phyloP scores from a whole-genome alignment of 2,888 invertebrate species.

The Hydroisotoma schaefferi region DNA sequence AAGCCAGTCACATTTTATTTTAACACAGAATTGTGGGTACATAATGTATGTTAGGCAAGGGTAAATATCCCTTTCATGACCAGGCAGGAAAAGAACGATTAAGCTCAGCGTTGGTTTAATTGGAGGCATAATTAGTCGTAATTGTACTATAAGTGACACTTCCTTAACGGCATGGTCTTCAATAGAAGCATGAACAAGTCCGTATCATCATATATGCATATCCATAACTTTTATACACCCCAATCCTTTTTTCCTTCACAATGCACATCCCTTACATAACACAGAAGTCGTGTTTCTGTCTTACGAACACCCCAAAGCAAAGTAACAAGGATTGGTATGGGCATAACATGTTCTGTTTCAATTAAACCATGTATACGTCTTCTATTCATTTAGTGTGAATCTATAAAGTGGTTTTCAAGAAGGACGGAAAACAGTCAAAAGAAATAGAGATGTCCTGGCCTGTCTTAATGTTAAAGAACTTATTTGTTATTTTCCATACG shows the following conservation, averaged over 20 bases:
- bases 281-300: no score
- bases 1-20: conserved; percentile 1
- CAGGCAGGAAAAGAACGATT: conserved; percentile 49
- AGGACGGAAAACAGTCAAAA: neutral
- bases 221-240: neutral
- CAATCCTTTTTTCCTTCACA: neutral
- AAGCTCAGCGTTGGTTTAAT: conserved; percentile 48
- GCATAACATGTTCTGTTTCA: conserved; percentile 3
- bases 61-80: conserved; percentile 29
- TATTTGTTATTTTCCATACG: no score
- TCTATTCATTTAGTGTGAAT: neutral
- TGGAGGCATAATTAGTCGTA: conserved; percentile 48
- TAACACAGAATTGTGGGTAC: neutral
- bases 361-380: neutral
- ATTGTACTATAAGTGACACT: conserved; percentile 49
- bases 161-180: conserved; percentile 28
- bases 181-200: no score
- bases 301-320: no score
- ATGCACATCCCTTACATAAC: no score
- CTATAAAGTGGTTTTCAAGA: neutral
- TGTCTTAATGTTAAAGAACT: no score
- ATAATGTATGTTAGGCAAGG: conserved; percentile 1
- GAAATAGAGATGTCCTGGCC: no score
- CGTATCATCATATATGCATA: neutral
- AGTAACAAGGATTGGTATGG: no score